These are phyloP conservation scores for Polydrusus tereticollis DNA, from an alignment of 2,888 invertebrate genomes.

Conservation along the genomic window DNA sequence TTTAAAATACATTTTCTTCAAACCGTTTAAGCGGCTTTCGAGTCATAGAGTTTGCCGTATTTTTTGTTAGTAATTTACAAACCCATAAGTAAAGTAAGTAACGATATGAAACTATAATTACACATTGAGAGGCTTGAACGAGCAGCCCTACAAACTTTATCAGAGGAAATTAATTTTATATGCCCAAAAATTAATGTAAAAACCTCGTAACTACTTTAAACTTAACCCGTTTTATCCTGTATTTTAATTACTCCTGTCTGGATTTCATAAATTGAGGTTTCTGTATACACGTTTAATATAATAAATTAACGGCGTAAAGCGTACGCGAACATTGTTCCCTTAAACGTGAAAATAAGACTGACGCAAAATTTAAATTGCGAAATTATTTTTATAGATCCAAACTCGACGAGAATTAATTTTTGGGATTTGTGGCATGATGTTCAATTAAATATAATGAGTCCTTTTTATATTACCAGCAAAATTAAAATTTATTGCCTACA, in stretches of 20 bases:
- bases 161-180: background rate
- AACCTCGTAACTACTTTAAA: background rate
- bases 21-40: too few relatives aligned
- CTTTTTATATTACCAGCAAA: too few relatives aligned
- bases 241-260: constrained; percentile 42
- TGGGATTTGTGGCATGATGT: background rate
- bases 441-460: background rate
- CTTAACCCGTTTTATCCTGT: background rate
- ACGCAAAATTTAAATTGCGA: constrained; percentile 42
- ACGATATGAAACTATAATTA: too few relatives aligned
- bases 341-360: constrained; percentile 37
- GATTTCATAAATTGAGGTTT: constrained; percentile 41
- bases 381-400: constrained; percentile 27
- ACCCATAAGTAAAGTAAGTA: too few relatives aligned
- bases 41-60: too few relatives aligned
- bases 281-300: constrained; percentile 30
- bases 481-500: too few relatives aligned
- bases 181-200: background rate
- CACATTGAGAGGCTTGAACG: too few relatives aligned
- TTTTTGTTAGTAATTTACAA: too few relatives aligned
- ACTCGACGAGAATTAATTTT: constrained; percentile 17
- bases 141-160: too few relatives aligned
- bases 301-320: constrained; percentile 37
- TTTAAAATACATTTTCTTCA: too few relatives aligned
- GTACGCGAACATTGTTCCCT: constrained; percentile 37